phyloP scores from a whole-genome alignment of 2,888 invertebrate species.

The Ennomos quercinarius region DNA sequence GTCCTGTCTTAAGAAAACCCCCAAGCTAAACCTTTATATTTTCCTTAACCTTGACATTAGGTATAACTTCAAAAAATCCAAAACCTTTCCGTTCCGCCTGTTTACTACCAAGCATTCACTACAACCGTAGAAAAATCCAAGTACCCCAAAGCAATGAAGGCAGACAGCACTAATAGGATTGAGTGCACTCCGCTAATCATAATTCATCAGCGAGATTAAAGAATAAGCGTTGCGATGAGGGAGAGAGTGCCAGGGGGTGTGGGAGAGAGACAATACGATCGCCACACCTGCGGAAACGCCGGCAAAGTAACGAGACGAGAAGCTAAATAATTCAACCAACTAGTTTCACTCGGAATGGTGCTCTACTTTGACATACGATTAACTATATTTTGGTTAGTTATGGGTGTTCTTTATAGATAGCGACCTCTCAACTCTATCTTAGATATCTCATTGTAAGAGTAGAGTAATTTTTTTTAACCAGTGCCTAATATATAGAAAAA shows the following conservation, averaged over 20 bases:
- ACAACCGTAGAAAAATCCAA: slow-evolving; percentile 62
- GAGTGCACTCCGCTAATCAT: slow-evolving; percentile 85
- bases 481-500: no score
- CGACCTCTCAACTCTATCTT: no score
- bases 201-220: slow-evolving; percentile 85
- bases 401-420: no score
- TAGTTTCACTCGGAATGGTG: slow-evolving; percentile 57
- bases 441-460: no score
- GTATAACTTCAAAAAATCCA: no score
- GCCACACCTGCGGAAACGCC: slow-evolving; percentile 84
- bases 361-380: slow-evolving; percentile 51
- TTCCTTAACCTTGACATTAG: no score
- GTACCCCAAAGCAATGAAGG: slow-evolving; percentile 55
- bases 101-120: no score
- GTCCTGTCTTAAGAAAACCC: no score
- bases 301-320: slow-evolving; percentile 82
- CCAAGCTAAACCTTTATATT: no score
- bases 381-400: not conserved
- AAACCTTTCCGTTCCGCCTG: no score
- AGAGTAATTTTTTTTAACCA: no score
- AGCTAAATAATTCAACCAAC: slow-evolving; percentile 81
- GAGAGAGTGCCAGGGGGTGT: slow-evolving; percentile 45
- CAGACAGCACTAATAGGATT: slow-evolving; percentile 77
- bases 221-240: slow-evolving; percentile 74
- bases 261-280: slow-evolving; percentile 81